phyloP scores from a whole-genome alignment of 2,113 vertebrate genomes.

The Chunga burmeisteri region DNA sequence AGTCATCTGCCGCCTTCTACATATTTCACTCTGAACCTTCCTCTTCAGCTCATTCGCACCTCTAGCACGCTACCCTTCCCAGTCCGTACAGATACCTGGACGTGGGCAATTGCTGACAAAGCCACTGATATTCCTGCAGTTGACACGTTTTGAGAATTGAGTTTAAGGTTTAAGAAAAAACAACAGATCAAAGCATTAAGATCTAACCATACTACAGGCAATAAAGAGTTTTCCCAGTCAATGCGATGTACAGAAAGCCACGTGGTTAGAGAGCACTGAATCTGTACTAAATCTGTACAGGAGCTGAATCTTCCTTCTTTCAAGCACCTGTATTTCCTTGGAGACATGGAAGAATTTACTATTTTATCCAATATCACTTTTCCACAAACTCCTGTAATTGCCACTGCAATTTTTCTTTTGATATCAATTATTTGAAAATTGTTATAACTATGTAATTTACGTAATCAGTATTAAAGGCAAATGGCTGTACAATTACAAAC shows the following conservation, averaged over 20 bases:
- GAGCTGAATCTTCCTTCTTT: background rate
- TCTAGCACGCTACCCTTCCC: rapidly evolving
- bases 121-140: background rate
- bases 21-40: too few relatives aligned
- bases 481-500: background rate
- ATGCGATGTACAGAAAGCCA: background rate
- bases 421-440: background rate
- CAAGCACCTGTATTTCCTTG: background rate
- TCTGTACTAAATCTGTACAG: background rate
- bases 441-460: background rate
- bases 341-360: background rate
- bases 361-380: background rate
- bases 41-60: background rate
- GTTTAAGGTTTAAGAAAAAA: background rate
- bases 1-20: background rate
- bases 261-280: background rate
- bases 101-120: background rate
- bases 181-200: background rate
- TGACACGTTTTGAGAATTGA: background rate
- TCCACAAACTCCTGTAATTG: background rate
- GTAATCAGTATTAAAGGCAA: background rate
- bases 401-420: background rate
- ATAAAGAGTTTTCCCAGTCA: background rate
- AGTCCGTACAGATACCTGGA: background rate
- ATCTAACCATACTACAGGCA: background rate